phyloP scores from a whole-genome alignment of 2,797 vertebrate genomes.

The Cyclura pinguis region DNA sequence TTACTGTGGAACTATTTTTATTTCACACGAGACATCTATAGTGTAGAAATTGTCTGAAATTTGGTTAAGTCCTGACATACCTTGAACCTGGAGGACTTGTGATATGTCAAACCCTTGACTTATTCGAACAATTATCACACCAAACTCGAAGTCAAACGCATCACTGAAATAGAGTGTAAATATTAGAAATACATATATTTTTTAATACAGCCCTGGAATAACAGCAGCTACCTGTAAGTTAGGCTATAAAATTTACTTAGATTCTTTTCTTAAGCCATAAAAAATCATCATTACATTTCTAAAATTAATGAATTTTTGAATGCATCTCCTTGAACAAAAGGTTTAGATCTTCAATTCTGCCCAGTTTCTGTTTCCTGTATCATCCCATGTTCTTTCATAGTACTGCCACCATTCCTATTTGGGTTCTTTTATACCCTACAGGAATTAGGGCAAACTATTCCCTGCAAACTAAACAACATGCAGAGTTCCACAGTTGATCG shows the following conservation, averaged over 20 bases:
- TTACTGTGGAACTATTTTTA: neutral
- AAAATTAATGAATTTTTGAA: neutral
- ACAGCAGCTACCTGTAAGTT: too few species aligned
- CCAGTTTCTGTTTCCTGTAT: neutral
- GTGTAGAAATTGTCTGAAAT: slow-evolving; percentile 33
- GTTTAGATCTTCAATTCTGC: neutral
- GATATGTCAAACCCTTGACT: slow-evolving; percentile 93
- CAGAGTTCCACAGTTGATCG: neutral
- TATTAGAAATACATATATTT: slow-evolving; percentile 36
- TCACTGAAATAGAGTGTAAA: slow-evolving; percentile 84
- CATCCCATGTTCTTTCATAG: neutral
- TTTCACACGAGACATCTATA: slow-evolving; percentile 4
- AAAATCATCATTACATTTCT: neutral
- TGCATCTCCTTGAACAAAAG: neutral
- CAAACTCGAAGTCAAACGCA: slow-evolving; percentile 94
- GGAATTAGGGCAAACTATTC: neutral
- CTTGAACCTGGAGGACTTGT: slow-evolving; percentile 91
- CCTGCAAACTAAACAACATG: neutral
- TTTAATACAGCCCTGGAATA: neutral
- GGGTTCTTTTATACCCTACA: neutral
- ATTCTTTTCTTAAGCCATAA: neutral
- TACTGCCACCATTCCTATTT: neutral
- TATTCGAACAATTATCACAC: slow-evolving; percentile 89
- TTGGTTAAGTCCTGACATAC: slow-evolving; percentile 77
- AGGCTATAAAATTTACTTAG: neutral